A percentile compares a stretch with the other conserved stretches of the same genome.
These are phyloP conservation scores for Rynchops niger DNA, from an alignment of 2,113 vertebrate genomes.

Conservation along the genomic window DNA sequence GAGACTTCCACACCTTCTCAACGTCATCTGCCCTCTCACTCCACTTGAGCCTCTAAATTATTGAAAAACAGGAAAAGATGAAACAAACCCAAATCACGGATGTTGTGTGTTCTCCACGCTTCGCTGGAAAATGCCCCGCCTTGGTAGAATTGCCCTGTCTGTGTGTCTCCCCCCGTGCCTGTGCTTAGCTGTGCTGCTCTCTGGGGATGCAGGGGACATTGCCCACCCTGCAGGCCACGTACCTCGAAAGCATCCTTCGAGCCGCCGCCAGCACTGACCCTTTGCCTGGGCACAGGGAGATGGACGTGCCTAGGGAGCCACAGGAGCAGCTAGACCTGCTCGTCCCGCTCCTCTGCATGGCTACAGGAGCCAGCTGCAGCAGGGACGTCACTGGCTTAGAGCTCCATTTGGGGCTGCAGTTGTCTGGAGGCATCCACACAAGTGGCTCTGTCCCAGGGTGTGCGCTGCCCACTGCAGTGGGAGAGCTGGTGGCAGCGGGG, in stretches of 20 bases:
- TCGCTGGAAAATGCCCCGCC: not conserved
- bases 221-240: not conserved
- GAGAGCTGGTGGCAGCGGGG: not conserved
- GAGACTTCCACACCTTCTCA: not conserved
- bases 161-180: no score
- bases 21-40: rapidly evolving
- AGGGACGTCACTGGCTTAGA: no score
- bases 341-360: not conserved
- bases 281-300: not conserved
- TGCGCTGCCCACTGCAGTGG: rapidly evolving
- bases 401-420: not conserved
- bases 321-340: not conserved
- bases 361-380: not conserved
- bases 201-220: not conserved
- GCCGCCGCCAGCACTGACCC: no score
- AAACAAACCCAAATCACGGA: not conserved
- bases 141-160: not conserved
- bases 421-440: not conserved
- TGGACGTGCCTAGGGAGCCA: not conserved
- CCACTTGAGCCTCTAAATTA: not conserved
- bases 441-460: not conserved
- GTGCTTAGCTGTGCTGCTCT: not conserved
- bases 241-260: not conserved
- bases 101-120: rapidly evolving
- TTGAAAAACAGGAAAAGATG: not conserved